Evolutionary conservation across 2,888 invertebrate species (phyloP).

Genomic region (Drosophila neutralis): DNA sequence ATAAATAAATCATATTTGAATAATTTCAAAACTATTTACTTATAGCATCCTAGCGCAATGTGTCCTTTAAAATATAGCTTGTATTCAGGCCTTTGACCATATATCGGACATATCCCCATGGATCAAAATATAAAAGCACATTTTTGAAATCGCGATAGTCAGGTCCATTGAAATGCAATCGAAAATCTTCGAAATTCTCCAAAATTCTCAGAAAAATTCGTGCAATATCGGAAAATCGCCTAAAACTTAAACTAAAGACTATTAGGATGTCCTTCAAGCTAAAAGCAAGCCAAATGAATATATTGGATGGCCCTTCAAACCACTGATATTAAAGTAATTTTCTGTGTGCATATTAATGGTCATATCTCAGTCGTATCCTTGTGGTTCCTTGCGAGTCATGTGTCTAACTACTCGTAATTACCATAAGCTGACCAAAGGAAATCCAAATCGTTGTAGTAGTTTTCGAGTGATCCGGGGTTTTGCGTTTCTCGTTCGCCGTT

Average conservation of each 20-base stretch:
- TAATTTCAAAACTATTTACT: constrained; percentile 22
- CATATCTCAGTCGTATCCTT: neutral
- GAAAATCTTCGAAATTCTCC: neutral
- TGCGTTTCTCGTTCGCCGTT: neutral
- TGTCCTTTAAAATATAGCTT: neutral
- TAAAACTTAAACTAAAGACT: neutral
- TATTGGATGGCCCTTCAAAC: too few species aligned
- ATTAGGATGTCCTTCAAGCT: neutral
- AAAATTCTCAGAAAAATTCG: neutral
- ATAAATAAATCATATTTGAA: constrained; percentile 68
- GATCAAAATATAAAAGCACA: neutral
- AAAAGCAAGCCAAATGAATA: too few species aligned
- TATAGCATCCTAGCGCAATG: neutral
- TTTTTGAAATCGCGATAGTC: neutral
- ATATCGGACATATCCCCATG: neutral
- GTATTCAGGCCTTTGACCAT: neutral
- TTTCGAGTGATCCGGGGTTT: neutral
- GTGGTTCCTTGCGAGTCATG: neutral
- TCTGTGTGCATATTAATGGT: neutral
- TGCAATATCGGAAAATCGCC: neutral
- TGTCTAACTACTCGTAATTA: neutral
- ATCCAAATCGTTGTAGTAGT: neutral
- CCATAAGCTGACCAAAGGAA: neutral
- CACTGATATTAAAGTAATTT: too few species aligned
- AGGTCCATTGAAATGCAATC: neutral